Conservation (phyloP, 2,113 vertebrate species). For the Fukomys damarensis region DNA sequence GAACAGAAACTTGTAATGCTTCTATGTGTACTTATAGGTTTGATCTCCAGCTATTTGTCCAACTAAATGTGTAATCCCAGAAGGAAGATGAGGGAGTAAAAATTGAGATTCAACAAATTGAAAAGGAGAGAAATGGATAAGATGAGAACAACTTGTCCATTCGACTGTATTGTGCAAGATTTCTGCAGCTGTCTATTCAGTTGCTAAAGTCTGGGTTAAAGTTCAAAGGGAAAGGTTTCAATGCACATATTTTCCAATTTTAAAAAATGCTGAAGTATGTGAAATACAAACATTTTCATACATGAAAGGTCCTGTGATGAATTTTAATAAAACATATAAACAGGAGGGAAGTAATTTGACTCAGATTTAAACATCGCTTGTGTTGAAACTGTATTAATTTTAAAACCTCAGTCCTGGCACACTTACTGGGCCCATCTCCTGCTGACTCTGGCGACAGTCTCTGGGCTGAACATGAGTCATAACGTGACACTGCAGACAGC, state of each 20-base stretch:
- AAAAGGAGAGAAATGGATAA: constrained; percentile 42
- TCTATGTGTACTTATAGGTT: background rate
- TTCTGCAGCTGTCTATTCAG: constrained; percentile 69
- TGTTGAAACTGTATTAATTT: constrained; percentile 58
- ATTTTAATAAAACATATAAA: constrained; percentile 52
- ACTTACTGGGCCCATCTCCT: constrained; percentile 29
- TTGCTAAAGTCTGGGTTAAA: constrained; percentile 71
- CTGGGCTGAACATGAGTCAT: constrained; percentile 62
- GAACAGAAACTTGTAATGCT: background rate
- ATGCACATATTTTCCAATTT: constrained; percentile 49
- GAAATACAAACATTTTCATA: constrained; percentile 58
- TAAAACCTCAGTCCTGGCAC: constrained; percentile 14
- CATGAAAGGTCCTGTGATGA: constrained; percentile 35
- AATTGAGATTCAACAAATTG: constrained; percentile 46
- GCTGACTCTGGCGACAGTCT: constrained; percentile 57
- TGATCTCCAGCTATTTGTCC: constrained; percentile 26
- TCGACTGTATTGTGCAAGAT: constrained; percentile 60
- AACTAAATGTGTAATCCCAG: constrained; percentile 14
- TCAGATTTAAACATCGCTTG: constrained; percentile 43
- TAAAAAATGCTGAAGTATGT: constrained; percentile 46
- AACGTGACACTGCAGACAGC: constrained; percentile 58
- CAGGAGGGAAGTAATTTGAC: constrained; percentile 25
- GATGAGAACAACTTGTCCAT: constrained; percentile 31
- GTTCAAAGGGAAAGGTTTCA: constrained; percentile 61
- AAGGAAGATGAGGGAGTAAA: constrained; percentile 39